Percentiles rank a stretch among this genome's conserved stretches.
Evolutionary conservation across 2,797 vertebrate genomes (phyloP).

Genomic region (Pseudochirops cupreus): DNA sequence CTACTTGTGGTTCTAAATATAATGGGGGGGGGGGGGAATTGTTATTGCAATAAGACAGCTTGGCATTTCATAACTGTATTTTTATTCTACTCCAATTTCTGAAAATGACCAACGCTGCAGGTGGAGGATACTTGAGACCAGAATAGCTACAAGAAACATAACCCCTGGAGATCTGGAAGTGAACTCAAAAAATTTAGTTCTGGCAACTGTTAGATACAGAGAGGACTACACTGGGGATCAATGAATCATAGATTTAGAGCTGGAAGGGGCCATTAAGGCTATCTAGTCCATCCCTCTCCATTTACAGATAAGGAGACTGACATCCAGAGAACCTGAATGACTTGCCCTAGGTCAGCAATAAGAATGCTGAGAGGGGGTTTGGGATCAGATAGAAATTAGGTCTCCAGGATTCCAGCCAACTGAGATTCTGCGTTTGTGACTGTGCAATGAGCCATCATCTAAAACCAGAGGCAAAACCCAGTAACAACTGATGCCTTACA

Average conservation of each 20-base stretch:
- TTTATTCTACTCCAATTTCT: not conserved
- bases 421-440: not conserved
- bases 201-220: not conserved
- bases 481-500: not conserved
- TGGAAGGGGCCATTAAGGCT: not conserved
- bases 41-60: not conserved
- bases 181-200: not conserved
- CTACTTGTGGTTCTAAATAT: not conserved
- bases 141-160: not conserved
- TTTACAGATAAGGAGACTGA: not conserved
- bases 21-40: not conserved
- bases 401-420: not conserved
- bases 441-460: not conserved
- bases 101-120: not conserved
- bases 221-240: not conserved
- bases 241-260: not conserved
- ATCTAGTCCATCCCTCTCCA: not conserved
- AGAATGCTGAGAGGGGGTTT: not conserved
- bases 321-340: not conserved
- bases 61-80: not conserved
- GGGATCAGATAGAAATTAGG: not conserved
- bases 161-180: not conserved
- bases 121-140: not conserved
- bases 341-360: not conserved
- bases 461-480: not conserved